Conservation (phyloP, 2,797 vertebrate species). For the Pangasius mekongensis region DNA sequence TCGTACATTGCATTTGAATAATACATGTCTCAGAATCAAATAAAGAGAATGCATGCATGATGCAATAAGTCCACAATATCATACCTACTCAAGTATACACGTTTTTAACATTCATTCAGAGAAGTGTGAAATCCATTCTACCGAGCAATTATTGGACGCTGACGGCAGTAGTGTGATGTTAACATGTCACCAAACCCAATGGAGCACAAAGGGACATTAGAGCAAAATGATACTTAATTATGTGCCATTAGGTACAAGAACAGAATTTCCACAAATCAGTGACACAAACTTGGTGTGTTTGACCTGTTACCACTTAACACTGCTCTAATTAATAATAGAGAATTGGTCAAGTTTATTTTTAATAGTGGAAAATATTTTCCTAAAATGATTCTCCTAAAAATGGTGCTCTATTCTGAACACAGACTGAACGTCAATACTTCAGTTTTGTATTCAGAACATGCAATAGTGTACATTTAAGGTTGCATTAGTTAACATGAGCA, state of each 20-base stretch:
- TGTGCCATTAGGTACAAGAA: neutral
- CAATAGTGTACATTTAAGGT: too few relatives aligned
- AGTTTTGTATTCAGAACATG: too few relatives aligned
- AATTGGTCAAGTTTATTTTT: neutral
- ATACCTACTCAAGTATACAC: neutral
- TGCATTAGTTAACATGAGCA: too few relatives aligned
- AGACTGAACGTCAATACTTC: neutral
- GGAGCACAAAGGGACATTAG: neutral
- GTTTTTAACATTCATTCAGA: neutral
- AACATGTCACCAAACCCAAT: constrained; percentile 1
- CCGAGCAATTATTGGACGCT: neutral
- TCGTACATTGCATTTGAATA: neutral
- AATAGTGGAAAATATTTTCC: neutral
- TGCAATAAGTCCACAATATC: neutral
- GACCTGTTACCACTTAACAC: neutral
- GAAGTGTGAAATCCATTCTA: constrained; percentile 14
- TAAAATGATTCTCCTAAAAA: neutral
- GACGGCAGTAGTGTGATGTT: neutral
- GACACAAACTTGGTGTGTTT: neutral
- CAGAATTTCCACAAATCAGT: neutral
- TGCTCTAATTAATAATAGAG: neutral
- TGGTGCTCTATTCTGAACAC: neutral
- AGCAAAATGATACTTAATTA: neutral
- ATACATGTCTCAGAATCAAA: neutral
- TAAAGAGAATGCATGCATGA: neutral